Evolutionary conservation across 2,113 vertebrate genomes (phyloP).

Genomic region (Seriola rivoliana): DNA sequence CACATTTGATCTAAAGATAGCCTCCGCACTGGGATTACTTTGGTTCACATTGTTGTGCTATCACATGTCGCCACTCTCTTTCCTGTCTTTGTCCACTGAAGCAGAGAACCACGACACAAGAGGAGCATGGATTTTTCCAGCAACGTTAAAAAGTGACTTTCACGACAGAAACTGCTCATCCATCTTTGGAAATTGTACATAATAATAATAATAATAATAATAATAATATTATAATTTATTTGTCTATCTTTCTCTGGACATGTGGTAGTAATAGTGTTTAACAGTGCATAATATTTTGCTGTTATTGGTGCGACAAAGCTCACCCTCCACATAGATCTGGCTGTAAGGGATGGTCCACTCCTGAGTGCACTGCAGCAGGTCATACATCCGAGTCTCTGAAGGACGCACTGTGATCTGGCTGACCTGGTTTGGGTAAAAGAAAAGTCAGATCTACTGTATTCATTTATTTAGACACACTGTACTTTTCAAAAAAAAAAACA

Average conservation of each 20-base stretch:
- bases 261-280: background rate
- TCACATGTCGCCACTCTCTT: background rate
- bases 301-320: conserved; percentile 8
- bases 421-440: conserved; percentile 52
- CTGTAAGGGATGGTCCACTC: conserved; percentile 87
- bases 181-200: background rate
- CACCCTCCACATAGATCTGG: conserved; percentile 78
- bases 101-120: background rate
- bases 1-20: background rate
- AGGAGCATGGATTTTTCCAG: conserved; percentile 4
- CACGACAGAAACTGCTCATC: background rate
- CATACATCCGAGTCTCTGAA: conserved; percentile 85
- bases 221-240: background rate
- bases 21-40: conserved; percentile 5
- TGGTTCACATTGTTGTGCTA: conserved; percentile 10
- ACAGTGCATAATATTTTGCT: background rate
- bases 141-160: conserved; percentile 9
- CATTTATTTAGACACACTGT: background rate
- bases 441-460: background rate
- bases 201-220: too few species aligned
- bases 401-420: conserved; percentile 81
- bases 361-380: conserved; percentile 89
- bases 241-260: background rate
- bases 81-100: conserved; percentile 55
- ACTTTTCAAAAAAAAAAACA: background rate